A percentile compares a stretch with the other conserved stretches of the same genome.
These are phyloP conservation scores for Emydoidea blandingii DNA, from an alignment of 2,797 vertebrate genomes.

Conservation along the genomic window DNA sequence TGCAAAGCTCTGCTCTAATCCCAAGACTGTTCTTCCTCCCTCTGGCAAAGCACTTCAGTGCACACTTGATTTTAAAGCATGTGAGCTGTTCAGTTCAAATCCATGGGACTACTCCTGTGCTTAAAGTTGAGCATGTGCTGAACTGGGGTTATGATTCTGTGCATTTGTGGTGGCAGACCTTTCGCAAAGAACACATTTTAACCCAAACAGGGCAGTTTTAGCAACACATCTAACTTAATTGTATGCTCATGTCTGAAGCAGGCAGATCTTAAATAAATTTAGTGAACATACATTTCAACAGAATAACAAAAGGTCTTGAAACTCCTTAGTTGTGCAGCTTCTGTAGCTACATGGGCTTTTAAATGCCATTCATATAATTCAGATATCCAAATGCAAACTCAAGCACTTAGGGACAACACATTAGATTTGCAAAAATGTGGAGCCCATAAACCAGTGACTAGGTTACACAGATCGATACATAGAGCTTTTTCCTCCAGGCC, in stretches of 20 bases:
- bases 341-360: rapidly evolving
- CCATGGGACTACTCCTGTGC: neutral
- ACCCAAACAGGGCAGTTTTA: neutral
- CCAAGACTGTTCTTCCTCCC: neutral
- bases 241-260: rapidly evolving
- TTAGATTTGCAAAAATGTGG: rapidly evolving
- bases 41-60: neutral
- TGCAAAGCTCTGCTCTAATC: too few relatives aligned
- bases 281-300: rapidly evolving
- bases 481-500: rapidly evolving
- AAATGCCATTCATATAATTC: rapidly evolving
- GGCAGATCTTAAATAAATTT: neutral
- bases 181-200: neutral
- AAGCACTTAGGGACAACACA: rapidly evolving
- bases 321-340: rapidly evolving
- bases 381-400: neutral
- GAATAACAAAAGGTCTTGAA: neutral
- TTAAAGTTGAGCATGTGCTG: neutral
- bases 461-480: neutral
- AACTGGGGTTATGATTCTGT: neutral
- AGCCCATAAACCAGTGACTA: neutral
- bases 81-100: neutral
- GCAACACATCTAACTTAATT: neutral
- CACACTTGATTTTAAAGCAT: neutral
- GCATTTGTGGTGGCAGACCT: neutral